phyloP scores from a whole-genome alignment of 2,113 vertebrate genomes.

The Ageneiosus marmoratus region DNA sequence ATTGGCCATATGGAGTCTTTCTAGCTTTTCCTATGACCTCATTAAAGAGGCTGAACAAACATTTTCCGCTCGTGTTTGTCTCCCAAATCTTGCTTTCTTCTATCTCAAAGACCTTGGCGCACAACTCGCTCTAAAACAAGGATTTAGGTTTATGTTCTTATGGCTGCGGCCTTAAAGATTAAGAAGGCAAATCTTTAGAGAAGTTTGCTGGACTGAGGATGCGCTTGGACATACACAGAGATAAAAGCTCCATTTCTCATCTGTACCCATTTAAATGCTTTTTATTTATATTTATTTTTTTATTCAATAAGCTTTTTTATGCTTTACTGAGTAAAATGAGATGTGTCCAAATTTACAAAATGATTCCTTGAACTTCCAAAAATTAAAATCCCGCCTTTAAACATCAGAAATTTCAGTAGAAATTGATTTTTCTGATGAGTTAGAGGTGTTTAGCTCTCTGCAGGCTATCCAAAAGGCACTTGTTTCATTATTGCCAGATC shows the following conservation, averaged over 20 bases:
- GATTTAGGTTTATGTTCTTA: constrained; percentile 56
- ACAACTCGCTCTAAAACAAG: constrained; percentile 20
- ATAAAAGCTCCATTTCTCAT: constrained; percentile 1
- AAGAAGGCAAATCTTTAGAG: not conserved
- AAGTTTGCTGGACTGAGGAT: not conserved
- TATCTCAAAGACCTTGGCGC: constrained; percentile 61
- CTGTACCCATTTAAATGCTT: not conserved
- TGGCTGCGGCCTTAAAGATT: constrained; percentile 51
- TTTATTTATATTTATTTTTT: not conserved
- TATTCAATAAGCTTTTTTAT: not conserved
- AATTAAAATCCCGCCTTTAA: too few relatives aligned
- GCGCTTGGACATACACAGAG: not conserved
- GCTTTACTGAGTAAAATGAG: not conserved
- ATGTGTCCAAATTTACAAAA: not conserved
- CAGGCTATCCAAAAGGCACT: too few relatives aligned
- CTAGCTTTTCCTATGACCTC: constrained; percentile 19
- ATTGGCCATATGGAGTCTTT: constrained; percentile 8
- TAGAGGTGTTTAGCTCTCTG: too few relatives aligned
- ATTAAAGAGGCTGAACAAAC: constrained; percentile 65
- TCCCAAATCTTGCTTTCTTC: constrained; percentile 58
- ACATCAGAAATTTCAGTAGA: too few relatives aligned
- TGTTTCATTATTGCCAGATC: too few relatives aligned
- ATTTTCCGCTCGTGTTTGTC: constrained; percentile 63
- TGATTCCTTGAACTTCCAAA: not conserved
- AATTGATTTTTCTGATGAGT: too few relatives aligned